Base-by-base conservation (phyloP, 2,113 vertebrate species). In the Actenoides lindsayi region DNA sequence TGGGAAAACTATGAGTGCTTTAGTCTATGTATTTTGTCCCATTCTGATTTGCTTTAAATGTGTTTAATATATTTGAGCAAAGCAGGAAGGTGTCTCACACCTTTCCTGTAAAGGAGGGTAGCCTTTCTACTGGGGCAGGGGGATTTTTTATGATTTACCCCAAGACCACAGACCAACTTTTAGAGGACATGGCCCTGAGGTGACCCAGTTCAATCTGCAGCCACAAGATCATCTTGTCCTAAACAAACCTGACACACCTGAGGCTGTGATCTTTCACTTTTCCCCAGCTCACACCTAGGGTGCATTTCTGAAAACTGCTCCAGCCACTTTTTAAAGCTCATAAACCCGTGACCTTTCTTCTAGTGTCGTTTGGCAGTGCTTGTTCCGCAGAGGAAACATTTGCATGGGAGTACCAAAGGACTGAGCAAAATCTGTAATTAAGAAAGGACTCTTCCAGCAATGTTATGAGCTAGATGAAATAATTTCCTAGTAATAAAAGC, bases 401-500 rank as follows among this genome's bases (percentile, higher is more conserved):
- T 91, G 35, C 83, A 87, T 65, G 86, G 78, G 41, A 82, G 35
- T 81, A 84, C 48, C 51, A 51, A 90, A 82, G 62, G 87, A 94
- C 13, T 48, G 33, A 69, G 48, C 74, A 86, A 94, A 96, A 89
- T 13, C 64, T 89, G 53, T 73, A 93, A 96, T 96, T 94, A 92
- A 94, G 73, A 91, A 94, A 81, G 27, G 44, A 73, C 16, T 86
- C 35, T 92, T 92, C 53, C 48, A 94, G 77, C 62, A 87, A 81
- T 81, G 90, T 96, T 94, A 92, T 93, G 48, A 44, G 50, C 73
- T 89, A 78, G 76, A 89, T 78, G 76, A 91, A 96, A 90, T 93
- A 95, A 89, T 93, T 94, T 95, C 83, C 53, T 62, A 76, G 41
- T 92, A 95, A 95, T 96, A 96, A 96, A 96, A 93, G 57, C 57